Conservation (phyloP, 2,113 vertebrate species). For the Gracilinanus agilis region DNA sequence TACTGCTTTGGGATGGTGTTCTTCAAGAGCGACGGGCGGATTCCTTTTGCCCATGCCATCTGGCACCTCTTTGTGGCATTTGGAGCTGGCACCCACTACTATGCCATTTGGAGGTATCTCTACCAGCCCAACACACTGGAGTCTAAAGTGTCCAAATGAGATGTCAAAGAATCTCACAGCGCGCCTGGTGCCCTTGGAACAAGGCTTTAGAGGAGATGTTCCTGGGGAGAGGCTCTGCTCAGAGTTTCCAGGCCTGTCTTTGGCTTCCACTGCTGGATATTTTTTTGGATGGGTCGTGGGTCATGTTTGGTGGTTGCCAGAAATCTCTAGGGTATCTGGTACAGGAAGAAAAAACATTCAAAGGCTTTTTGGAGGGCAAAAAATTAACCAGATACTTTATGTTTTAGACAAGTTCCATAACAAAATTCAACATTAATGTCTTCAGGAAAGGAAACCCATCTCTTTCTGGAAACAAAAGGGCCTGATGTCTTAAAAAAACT, state of each 20-base stretch:
- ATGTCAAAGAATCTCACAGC: not conserved
- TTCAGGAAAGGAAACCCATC: not conserved
- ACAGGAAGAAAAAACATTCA: conserved; percentile 36
- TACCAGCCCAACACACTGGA: conserved; percentile 84
- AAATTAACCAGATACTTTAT: conserved; percentile 57
- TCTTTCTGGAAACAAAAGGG: not conserved
- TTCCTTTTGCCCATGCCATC: conserved; percentile 97
- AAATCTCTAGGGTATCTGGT: not conserved
- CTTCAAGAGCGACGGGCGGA: conserved; percentile 95
- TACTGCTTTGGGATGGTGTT: conserved; percentile 93
- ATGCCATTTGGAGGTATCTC: conserved; percentile 96
- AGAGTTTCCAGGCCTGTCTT: fast-evolving
- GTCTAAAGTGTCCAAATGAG: conserved; percentile 87
- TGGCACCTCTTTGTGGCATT: conserved; percentile 96
- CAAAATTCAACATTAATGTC: not conserved
- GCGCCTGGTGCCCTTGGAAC: not conserved
- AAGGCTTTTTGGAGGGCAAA: conserved; percentile 51
- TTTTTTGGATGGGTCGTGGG: not conserved
- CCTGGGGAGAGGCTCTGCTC: not conserved
- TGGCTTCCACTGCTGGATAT: fast-evolving
- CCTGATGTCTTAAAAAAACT: not conserved
- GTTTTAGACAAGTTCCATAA: conserved; percentile 69
- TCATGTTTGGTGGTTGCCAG: not conserved
- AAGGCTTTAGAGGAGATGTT: not conserved
- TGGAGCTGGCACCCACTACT: conserved; percentile 93